Conservation (phyloP, 2,113 vertebrate genomes). For the Rhinolophus ferrumequinum region DNA sequence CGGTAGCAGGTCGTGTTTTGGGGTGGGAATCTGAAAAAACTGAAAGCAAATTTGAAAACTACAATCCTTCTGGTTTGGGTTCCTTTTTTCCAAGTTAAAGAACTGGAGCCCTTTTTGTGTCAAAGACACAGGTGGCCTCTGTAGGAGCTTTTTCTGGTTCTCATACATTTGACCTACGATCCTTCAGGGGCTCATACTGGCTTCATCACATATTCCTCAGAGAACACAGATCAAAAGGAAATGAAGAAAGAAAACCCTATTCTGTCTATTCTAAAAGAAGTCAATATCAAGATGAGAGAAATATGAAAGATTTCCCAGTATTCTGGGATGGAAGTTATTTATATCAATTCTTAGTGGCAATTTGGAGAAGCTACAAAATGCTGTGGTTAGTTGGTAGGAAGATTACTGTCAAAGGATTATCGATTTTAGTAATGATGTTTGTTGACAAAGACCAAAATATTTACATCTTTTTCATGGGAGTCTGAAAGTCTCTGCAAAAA, state of each 20-base stretch:
- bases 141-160: background rate
- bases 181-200: background rate
- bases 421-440: background rate
- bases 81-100: conserved; percentile 15
- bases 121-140: background rate
- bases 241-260: background rate
- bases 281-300: background rate
- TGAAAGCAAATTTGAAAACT: conserved; percentile 49
- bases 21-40: conserved; percentile 17
- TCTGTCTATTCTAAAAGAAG: conserved; percentile 26
- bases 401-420: background rate
- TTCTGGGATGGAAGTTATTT: conserved; percentile 23
- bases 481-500: background rate
- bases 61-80: background rate
- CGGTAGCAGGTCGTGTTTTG: conserved; percentile 5
- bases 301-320: conserved; percentile 29
- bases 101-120: background rate
- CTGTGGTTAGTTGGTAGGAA: background rate
- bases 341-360: background rate
- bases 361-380: background rate
- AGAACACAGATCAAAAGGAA: conserved; percentile 41
- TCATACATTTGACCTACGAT: background rate
- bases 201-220: background rate
- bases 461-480: background rate
- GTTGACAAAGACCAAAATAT: conserved; percentile 13